Conservation (phyloP, 1,140 invertebrate species). For the Adoxophyes honmai region DNA sequence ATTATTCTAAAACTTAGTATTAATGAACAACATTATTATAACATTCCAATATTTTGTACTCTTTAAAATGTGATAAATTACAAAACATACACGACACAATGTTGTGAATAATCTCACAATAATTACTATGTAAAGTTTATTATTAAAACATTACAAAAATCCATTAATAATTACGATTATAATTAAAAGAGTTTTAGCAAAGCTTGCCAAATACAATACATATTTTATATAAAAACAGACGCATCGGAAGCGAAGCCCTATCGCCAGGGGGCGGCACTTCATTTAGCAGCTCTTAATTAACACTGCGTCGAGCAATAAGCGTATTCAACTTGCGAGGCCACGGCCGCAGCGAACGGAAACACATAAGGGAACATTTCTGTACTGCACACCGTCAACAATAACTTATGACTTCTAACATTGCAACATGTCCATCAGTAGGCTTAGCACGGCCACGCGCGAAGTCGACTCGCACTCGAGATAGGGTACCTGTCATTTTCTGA, state of each 20-base stretch:
- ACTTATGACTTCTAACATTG: too few species aligned
- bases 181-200: conserved; percentile 63
- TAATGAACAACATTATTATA: conserved; percentile 71
- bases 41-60: conserved; percentile 76
- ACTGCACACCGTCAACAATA: too few species aligned
- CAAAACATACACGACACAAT: conserved; percentile 60
- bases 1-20: conserved; percentile 71
- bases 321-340: background rate
- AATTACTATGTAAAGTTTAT: conserved; percentile 68
- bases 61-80: conserved; percentile 76
- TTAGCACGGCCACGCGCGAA: too few species aligned
- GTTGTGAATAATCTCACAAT: conserved; percentile 59
- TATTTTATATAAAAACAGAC: conserved; percentile 46
- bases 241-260: conserved; percentile 5
- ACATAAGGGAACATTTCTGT: too few species aligned
- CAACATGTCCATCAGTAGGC: too few species aligned
- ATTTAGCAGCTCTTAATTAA: background rate
- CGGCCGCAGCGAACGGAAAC: background rate
- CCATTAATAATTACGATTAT: conserved; percentile 61
- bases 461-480: too few species aligned
- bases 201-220: conserved; percentile 46
- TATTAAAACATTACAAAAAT: conserved; percentile 70
- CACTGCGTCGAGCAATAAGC: background rate
- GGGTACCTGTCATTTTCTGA: too few species aligned
- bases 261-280: background rate